Base-by-base conservation (phyloP, 2,888 invertebrate species). In the Drosophila monieri region DNA sequence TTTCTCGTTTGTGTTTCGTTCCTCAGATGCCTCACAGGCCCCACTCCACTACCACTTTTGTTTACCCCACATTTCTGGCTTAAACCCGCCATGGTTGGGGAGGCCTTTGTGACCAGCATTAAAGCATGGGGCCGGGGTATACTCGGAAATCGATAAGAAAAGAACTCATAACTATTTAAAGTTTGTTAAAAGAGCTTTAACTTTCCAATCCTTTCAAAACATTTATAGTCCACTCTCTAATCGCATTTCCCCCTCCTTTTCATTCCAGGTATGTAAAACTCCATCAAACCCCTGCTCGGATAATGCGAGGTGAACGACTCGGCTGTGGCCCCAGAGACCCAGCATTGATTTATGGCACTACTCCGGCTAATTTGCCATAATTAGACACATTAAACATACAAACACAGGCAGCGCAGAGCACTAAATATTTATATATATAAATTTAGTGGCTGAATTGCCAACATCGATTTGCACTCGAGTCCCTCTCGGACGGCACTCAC, bases 401-500 rank as follows among this genome's bases (percentile, higher is more conserved):
- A 66, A 23, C 41, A 23, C 43, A n/a, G 41, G 27, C 62, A 25
- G 53, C 32, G 15, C 15, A 27, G 55, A 23, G 54, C 47, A 37
- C 67, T 67, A 56, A 67, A 60, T 61, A 55, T 48, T 43, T 67
- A 56, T 51, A 47, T 23, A n/a, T 39, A 51, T 30, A 44, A 55
- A 65, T 79, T 73, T 76, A 52, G 49, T 62, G 49, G 23, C 62
- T 53, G 64, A 76, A 75, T 75, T 77, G 68, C 54, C 75, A 74
- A 81, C 84, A 77, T 80, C 76, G 71, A 67, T 80, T 73, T 84
- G 80, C 80, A 80, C 85, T 81, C 72, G 70, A 69, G 21, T 49
- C 52, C 35, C 46, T 57, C 59, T 59, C 68, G 61, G 62, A 65
- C 58, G 66, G 69, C 80, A 77, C 79, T 74, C 70, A 58, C 51